phyloP scores from a whole-genome alignment of 2,113 vertebrate genomes.

The Plectropomus leopardus region DNA sequence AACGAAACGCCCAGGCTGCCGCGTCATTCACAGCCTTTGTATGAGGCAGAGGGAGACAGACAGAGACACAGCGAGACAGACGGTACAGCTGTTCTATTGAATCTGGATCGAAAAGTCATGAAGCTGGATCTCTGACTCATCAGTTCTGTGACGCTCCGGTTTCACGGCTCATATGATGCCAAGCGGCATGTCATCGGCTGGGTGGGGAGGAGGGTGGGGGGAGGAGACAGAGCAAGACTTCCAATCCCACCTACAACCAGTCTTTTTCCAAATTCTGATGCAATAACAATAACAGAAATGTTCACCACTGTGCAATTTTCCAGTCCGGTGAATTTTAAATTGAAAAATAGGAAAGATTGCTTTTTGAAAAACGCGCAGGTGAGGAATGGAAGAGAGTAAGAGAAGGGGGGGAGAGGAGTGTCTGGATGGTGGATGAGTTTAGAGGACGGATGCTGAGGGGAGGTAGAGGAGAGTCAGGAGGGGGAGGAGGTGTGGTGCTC shows the following conservation, averaged over 20 bases:
- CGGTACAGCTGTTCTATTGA: slow-evolving; percentile 81
- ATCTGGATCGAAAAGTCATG: slow-evolving; percentile 80
- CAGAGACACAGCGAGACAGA: slow-evolving; percentile 39
- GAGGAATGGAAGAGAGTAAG: slow-evolving; percentile 19
- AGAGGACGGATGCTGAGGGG: slow-evolving; percentile 69
- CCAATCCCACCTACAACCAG: slow-evolving; percentile 6
- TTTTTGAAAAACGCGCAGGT: slow-evolving; percentile 16
- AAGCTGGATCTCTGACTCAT: slow-evolving; percentile 84
- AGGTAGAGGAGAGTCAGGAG: slow-evolving; percentile 43
- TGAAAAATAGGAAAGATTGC: slow-evolving; percentile 36
- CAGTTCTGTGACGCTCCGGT: slow-evolving; percentile 78
- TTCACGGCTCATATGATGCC: slow-evolving; percentile 74
- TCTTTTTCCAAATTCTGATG: slow-evolving; percentile 44
- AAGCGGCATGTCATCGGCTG: slow-evolving; percentile 66
- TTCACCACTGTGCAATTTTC: slow-evolving; percentile 42
- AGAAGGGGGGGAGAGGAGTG: slow-evolving; percentile 13
- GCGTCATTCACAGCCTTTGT: slow-evolving; percentile 75
- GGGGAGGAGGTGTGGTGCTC: slow-evolving; percentile 50
- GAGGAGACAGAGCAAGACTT: slow-evolving; percentile 27
- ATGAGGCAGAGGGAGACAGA: slow-evolving; percentile 31
- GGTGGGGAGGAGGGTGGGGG: slow-evolving; percentile 26
- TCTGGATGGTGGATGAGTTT: slow-evolving; percentile 55
- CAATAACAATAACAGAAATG: slow-evolving; percentile 55
- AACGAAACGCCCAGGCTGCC: slow-evolving; percentile 77
- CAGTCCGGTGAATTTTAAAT: slow-evolving; percentile 30